Conservation (phyloP, 2,113 vertebrate species). For the Sander vitreus region DNA sequence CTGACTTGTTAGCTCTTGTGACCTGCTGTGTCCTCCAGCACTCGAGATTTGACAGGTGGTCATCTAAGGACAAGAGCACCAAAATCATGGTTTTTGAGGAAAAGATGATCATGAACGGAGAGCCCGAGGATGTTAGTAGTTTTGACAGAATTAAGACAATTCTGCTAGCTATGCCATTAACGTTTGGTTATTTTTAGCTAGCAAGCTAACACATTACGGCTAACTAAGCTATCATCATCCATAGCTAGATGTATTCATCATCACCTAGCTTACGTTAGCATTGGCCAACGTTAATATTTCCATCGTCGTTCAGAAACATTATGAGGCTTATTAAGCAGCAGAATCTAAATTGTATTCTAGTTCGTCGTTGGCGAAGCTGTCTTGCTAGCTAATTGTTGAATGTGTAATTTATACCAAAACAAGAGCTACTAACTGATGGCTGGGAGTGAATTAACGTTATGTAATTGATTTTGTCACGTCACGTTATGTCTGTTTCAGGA, state of each 20-base stretch:
- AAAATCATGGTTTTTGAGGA: constrained; percentile 82
- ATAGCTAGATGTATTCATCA: not conserved
- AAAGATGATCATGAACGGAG: constrained; percentile 82
- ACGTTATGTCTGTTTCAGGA: constrained; percentile 55
- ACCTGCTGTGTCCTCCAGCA: constrained; percentile 73
- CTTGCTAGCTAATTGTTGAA: not conserved
- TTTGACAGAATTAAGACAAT: not conserved
- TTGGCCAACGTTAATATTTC: not conserved
- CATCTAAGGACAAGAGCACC: constrained; percentile 16
- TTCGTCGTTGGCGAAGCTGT: not conserved
- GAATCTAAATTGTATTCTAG: accelerated
- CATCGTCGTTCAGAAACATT: not conserved
- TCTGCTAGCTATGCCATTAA: not conserved
- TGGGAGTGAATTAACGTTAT: not conserved
- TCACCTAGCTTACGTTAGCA: constrained; percentile 41
- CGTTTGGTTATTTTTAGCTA: not conserved
- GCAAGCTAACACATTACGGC: constrained; percentile 16
- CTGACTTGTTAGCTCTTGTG: not conserved
- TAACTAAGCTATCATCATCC: constrained; percentile 16
- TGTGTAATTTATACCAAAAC: not conserved
- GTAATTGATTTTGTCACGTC: constrained; percentile 9
- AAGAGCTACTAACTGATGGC: not conserved
- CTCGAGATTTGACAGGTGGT: constrained; percentile 8
- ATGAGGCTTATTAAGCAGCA: not conserved
- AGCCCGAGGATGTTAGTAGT: constrained; percentile 78